Percentiles rank a stretch among this genome's conserved stretches.
phyloP scores from a whole-genome alignment of 2,888 invertebrate species.

The Drosophila anomalipes region DNA sequence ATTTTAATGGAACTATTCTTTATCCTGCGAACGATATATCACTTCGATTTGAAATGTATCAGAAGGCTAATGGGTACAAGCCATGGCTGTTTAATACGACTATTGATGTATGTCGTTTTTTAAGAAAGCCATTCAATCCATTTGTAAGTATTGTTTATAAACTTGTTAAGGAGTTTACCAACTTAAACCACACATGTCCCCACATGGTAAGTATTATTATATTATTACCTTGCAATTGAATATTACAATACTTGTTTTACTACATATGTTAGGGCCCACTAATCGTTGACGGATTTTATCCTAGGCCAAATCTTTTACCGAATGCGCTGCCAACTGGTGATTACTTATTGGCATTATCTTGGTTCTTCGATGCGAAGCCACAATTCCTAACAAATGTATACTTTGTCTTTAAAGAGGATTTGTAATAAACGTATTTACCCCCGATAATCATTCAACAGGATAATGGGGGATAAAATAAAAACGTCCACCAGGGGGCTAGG shows the following conservation, averaged over 20 bases:
- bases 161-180: slow-evolving; percentile 15
- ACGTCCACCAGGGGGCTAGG: too few relatives aligned
- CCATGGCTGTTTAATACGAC: slow-evolving; percentile 15
- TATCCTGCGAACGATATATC: slow-evolving; percentile 21
- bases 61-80: slow-evolving; percentile 47
- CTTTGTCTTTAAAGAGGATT: slow-evolving; percentile 27
- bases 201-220: slow-evolving; percentile 17
- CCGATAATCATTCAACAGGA: not conserved
- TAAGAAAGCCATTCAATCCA: slow-evolving; percentile 20
- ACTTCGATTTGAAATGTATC: not conserved
- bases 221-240: too few relatives aligned
- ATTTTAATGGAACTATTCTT: slow-evolving; percentile 18
- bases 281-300: slow-evolving; percentile 24
- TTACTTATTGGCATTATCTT: slow-evolving; percentile 25
- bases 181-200: slow-evolving; percentile 40
- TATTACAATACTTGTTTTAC: not conserved
- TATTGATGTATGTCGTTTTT: slow-evolving; percentile 24
- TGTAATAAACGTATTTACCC: not conserved
- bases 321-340: slow-evolving; percentile 27
- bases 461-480: too few relatives aligned
- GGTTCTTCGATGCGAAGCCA: slow-evolving; percentile 25
- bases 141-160: not conserved
- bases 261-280: slow-evolving; percentile 19
- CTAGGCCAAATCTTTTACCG: not conserved
- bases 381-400: slow-evolving; percentile 35